Evolutionary conservation across 2,888 invertebrate genomes (phyloP).

Genomic region (Synergus gifuensis): DNA sequence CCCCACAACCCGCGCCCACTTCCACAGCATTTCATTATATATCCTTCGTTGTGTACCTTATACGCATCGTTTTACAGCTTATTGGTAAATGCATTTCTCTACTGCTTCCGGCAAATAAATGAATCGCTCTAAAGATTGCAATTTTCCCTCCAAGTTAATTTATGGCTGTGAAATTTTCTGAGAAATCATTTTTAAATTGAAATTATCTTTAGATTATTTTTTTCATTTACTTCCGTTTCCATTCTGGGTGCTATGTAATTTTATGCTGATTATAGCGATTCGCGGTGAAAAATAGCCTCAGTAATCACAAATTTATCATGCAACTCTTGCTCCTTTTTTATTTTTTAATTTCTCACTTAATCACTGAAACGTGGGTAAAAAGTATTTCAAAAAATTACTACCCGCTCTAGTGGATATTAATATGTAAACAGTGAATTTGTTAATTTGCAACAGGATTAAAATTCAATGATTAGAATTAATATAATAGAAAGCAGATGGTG

Average conservation of each 20-base stretch:
- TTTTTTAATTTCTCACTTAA: no score
- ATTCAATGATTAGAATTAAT: not conserved
- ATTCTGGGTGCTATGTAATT: no score
- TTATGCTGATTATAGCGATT: no score
- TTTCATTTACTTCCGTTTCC: not conserved
- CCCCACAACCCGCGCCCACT: not conserved
- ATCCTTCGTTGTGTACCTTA: not conserved
- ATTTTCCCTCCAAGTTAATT: not conserved
- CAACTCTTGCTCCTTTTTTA: no score
- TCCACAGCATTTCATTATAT: constrained; percentile 10
- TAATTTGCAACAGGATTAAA: no score
- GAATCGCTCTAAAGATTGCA: not conserved
- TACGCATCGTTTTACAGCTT: constrained; percentile 31
- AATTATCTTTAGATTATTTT: not conserved
- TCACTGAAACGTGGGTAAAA: no score
- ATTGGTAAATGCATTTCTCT: constrained; percentile 15
- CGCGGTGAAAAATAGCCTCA: no score
- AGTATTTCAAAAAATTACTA: no score
- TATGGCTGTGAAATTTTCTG: not conserved
- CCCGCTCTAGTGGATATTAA: no score
- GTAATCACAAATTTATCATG: no score
- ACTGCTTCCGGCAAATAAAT: constrained; percentile 1
- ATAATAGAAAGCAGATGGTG: not conserved
- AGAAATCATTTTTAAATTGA: not conserved
- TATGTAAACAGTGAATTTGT: no score